phyloP scores from a whole-genome alignment of 1,140 invertebrate genomes.

The Eriocheir sinensis region DNA sequence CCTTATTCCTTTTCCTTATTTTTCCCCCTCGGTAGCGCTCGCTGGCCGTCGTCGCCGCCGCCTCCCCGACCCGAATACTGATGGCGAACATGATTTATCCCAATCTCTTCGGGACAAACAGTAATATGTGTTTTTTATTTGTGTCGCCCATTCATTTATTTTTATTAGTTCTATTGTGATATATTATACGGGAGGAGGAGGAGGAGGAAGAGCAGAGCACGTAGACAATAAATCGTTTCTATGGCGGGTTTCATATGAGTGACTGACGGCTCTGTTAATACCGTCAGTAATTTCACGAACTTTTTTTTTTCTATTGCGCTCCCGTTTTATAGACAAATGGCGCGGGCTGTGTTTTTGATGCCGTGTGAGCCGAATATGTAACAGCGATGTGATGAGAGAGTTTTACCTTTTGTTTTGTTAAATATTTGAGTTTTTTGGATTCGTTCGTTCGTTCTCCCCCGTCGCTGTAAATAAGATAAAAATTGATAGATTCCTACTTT shows the following conservation, averaged over 20 bases:
- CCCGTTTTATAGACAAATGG: too few species aligned
- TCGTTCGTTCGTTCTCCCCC: not conserved
- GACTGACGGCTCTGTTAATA: not conserved
- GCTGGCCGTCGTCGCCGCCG: too few species aligned
- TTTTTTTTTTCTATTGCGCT: not conserved
- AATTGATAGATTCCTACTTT: not conserved
- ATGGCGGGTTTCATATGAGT: not conserved
- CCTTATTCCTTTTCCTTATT: too few species aligned
- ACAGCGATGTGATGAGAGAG: not conserved
- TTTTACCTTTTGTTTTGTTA: not conserved
- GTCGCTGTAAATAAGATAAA: conserved; percentile 19
- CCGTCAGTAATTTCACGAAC: not conserved
- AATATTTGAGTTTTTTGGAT: not conserved
- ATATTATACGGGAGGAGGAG: too few species aligned
- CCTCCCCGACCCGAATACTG: not conserved
- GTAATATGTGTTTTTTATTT: not conserved
- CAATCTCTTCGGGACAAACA: not conserved
- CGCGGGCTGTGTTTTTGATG: too few species aligned
- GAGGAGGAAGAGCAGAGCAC: too few species aligned
- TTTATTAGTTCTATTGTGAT: not conserved
- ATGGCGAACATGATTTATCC: not conserved
- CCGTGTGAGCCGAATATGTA: too few species aligned
- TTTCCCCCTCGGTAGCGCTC: too few species aligned
- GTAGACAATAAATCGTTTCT: conserved; percentile 13
- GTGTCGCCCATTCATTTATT: not conserved